phyloP scores from a whole-genome alignment of 1,140 invertebrate species.

The Brachionus koreanus region DNA sequence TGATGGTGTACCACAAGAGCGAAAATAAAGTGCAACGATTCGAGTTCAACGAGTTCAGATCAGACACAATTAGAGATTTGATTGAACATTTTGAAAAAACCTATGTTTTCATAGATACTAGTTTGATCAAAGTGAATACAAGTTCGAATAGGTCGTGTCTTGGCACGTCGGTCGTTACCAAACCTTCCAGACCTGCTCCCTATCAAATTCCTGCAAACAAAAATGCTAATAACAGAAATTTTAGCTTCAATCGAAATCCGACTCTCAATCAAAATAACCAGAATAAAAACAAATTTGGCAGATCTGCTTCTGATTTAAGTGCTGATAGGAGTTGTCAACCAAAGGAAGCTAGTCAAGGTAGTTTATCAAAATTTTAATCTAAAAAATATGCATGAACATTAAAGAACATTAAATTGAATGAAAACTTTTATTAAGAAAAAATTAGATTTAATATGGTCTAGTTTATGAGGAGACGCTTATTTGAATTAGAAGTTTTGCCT shows the following conservation, averaged over 20 bases:
- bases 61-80: background rate
- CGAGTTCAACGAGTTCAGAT: conserved; percentile 18
- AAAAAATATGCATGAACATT: too few relatives aligned
- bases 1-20: conserved; percentile 5
- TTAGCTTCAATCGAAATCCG: background rate
- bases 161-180: background rate
- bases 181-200: background rate
- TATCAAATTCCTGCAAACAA: background rate
- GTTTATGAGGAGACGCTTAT: too few relatives aligned
- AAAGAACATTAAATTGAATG: too few relatives aligned
- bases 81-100: conserved; percentile 26
- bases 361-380: background rate
- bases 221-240: background rate
- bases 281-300: background rate
- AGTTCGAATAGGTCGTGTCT: background rate
- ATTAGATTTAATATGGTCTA: too few relatives aligned
- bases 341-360: conserved; percentile 11
- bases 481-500: too few relatives aligned
- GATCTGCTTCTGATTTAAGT: background rate
- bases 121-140: conserved; percentile 6
- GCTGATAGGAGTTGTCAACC: background rate
- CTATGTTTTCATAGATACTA: conserved; percentile 35
- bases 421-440: too few relatives aligned
- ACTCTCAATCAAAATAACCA: background rate
- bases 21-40: background rate